These are phyloP conservation scores for Polyploca ridens DNA, from an alignment of 2,888 invertebrate genomes.

Conservation along the genomic window DNA sequence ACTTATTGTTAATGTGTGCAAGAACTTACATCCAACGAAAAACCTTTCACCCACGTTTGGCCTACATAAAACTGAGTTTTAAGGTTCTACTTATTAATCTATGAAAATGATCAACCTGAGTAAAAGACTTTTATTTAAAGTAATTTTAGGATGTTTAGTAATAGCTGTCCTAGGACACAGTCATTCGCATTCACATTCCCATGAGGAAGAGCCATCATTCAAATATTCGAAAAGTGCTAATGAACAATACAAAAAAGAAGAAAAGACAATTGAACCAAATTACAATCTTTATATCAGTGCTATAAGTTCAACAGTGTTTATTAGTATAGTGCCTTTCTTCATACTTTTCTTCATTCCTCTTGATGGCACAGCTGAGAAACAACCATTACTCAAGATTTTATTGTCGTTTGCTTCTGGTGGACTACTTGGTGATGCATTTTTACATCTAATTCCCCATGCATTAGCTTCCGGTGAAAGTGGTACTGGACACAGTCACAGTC, in stretches of 20 bases:
- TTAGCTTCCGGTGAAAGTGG: constrained; percentile 65
- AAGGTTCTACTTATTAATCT: neutral
- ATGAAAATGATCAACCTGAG: constrained; percentile 40
- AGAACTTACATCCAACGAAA: neutral
- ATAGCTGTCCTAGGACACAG: constrained; percentile 63
- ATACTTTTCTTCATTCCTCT: constrained; percentile 97
- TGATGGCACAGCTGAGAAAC: constrained; percentile 92
- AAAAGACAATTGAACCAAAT: constrained; percentile 57
- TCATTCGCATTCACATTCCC: constrained; percentile 78
- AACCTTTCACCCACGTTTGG: neutral
- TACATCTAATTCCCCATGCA: constrained; percentile 99
- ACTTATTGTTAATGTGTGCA: neutral
- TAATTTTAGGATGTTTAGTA: constrained; percentile 43
- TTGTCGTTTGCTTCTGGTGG: constrained; percentile 98
- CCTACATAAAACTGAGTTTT: neutral
- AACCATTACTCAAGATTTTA: constrained; percentile 94
- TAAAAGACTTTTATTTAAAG: constrained; percentile 40
- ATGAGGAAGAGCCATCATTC: constrained; percentile 87
- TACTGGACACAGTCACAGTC: constrained; percentile 83
- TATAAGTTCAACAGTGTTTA: constrained; percentile 94
- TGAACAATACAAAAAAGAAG: constrained; percentile 78
- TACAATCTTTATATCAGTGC: constrained; percentile 90
- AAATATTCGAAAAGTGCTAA: constrained; percentile 92
- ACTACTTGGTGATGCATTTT: constrained; percentile 98
- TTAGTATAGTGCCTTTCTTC: constrained; percentile 97